Percentiles rank a stretch among this genome's conserved stretches.
Conservation (phyloP, 2,888 invertebrate genomes). For the Pelosia muscerda region DNA sequence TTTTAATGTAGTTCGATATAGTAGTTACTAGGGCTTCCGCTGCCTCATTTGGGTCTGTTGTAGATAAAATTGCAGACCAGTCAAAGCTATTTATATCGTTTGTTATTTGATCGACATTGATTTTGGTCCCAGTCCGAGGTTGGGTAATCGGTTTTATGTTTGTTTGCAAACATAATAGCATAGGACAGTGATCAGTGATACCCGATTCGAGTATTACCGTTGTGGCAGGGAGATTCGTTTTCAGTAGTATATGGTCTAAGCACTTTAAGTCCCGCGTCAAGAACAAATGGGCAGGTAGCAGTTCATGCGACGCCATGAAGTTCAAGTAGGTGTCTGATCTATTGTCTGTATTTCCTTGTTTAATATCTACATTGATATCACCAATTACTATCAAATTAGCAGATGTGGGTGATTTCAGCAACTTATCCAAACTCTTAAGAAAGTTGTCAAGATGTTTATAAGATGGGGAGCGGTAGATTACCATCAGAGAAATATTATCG, state of each 20-base stretch:
- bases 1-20: too few relatives aligned
- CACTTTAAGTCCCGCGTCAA: background rate
- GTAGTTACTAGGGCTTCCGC: too few relatives aligned
- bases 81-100: too few relatives aligned
- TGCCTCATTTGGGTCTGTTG: too few relatives aligned
- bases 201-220: background rate
- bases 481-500: background rate
- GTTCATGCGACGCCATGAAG: background rate
- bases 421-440: too few relatives aligned
- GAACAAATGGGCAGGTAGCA: background rate
- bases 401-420: too few relatives aligned
- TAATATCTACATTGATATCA: background rate
- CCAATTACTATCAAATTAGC: background rate
- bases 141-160: too few relatives aligned
- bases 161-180: too few relatives aligned
- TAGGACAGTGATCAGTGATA: background rate
- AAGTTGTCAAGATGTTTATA: background rate
- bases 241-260: background rate
- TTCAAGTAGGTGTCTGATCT: background rate
- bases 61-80: too few relatives aligned
- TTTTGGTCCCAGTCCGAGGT: too few relatives aligned
- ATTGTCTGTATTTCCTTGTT: background rate
- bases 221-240: background rate
- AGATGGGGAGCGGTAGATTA: too few relatives aligned
- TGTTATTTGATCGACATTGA: too few relatives aligned